A percentile compares a stretch with the other conserved stretches of the same genome.
Conservation (phyloP, 2,113 vertebrate genomes). For the Tetrax tetrax region DNA sequence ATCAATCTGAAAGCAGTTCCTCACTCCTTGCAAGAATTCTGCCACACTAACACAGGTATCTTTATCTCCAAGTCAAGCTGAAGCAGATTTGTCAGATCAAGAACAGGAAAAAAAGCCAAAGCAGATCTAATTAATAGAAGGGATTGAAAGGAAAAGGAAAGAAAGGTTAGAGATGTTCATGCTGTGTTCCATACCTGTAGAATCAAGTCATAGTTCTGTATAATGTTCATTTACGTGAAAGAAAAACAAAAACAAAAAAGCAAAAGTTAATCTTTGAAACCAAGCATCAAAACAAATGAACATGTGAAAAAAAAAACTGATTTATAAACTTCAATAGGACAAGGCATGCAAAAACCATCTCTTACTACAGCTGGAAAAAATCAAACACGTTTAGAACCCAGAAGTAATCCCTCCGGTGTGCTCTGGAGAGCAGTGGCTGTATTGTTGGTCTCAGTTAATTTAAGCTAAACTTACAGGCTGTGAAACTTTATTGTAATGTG, state of each 20-base stretch:
- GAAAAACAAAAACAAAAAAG: neutral
- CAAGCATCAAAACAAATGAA: neutral
- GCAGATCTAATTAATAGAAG: neutral
- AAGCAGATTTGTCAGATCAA: neutral
- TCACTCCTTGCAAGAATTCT: neutral
- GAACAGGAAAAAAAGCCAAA: neutral
- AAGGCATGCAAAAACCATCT: neutral
- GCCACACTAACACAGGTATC: neutral
- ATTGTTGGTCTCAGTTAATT: neutral
- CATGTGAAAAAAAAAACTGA: neutral
- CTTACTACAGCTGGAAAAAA: neutral
- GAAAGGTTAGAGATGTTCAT: neutral
- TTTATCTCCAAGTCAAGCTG: neutral
- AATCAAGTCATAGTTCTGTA: conserved; percentile 85
- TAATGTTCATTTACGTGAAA: conserved; percentile 57
- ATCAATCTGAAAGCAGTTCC: neutral
- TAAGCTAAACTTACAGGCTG: neutral
- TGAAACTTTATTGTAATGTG: neutral
- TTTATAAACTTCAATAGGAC: neutral
- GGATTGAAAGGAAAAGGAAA: neutral
- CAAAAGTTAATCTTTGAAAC: conserved; percentile 37
- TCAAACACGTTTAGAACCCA: neutral
- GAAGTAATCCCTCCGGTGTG: neutral
- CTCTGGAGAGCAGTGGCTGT: neutral
- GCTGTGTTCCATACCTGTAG: conserved; percentile 83